Percentiles rank a stretch among this genome's conserved stretches.
Evolutionary conservation across 2,113 vertebrate genomes (phyloP).

Genomic region (Phylloscopus trochilus): DNA sequence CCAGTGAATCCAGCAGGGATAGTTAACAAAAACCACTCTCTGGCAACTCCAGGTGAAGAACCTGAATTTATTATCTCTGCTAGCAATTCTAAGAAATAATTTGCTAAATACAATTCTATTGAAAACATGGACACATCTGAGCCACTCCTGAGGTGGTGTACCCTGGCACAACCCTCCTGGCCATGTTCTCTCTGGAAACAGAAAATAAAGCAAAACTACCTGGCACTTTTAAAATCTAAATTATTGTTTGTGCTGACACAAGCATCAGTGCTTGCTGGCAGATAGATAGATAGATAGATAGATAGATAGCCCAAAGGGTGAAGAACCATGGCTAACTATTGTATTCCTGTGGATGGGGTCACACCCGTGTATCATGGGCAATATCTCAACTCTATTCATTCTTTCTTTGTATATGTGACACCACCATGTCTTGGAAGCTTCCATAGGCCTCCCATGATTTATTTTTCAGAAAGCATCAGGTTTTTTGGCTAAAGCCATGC

Average conservation of each 20-base stretch:
- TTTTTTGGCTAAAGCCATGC: not conserved
- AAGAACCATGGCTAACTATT: not conserved
- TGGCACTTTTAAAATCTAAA: not conserved
- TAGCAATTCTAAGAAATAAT: not conserved
- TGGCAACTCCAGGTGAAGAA: not conserved
- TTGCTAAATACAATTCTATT: not conserved
- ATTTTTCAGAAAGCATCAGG: not conserved
- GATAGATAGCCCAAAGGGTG: no score
- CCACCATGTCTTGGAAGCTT: not conserved
- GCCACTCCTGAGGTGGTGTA: not conserved
- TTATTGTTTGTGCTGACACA: not conserved
- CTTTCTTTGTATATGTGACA: not conserved
- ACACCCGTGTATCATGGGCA: rapidly evolving
- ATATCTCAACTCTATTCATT: not conserved
- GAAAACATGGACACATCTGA: rapidly evolving
- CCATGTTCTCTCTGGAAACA: not conserved
- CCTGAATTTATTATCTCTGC: not conserved
- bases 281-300: no score
- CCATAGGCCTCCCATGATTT: not conserved
- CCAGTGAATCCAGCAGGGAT: not conserved
- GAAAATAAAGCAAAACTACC: not conserved
- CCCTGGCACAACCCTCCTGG: not conserved
- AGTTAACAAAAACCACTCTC: not conserved
- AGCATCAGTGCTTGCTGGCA: not conserved
- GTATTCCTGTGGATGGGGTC: not conserved